Evolutionary conservation across 2,888 invertebrate species (phyloP).

Genomic region (Poecilus cupreus): DNA sequence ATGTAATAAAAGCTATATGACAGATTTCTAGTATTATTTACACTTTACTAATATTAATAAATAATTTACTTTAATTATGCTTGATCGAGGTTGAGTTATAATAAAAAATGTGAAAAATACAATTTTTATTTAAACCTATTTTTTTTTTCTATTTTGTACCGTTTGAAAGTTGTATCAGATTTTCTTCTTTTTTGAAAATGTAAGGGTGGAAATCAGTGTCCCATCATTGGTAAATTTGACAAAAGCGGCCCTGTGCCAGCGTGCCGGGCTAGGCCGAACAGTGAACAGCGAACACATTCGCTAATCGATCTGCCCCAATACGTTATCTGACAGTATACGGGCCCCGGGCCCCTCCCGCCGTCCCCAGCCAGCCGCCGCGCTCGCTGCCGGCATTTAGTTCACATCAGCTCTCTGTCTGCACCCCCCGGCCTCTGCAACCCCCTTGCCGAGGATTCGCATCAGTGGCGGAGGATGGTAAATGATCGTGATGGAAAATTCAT

Average conservation of each 20-base stretch:
- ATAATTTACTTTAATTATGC: no score
- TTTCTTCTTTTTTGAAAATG: no score
- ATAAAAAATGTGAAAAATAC: no score
- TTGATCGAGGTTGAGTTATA: no score
- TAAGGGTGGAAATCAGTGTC: no score
- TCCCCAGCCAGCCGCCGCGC: neutral
- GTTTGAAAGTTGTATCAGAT: no score
- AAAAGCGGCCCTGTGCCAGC: neutral
- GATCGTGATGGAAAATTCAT: neutral
- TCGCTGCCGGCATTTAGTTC: constrained; percentile 40
- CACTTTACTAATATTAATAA: no score
- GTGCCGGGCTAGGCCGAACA: constrained; percentile 19
- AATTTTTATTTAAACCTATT: no score
- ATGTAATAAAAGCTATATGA: no score
- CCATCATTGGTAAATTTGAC: no score
- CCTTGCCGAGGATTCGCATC: neutral
- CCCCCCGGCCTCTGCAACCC: neutral
- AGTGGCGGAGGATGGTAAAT: neutral
- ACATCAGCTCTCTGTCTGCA: constrained; percentile 46
- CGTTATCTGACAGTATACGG: constrained; percentile 48
- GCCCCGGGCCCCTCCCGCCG: neutral
- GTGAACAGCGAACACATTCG: constrained; percentile 35
- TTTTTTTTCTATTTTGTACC: no score
- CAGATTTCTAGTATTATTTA: no score
- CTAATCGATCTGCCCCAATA: constrained; percentile 53